Evolutionary conservation across 1,140 invertebrate species (phyloP), one percentile per base, ranked within the genome.

Genomic region (Amyelois transitella): DNA sequence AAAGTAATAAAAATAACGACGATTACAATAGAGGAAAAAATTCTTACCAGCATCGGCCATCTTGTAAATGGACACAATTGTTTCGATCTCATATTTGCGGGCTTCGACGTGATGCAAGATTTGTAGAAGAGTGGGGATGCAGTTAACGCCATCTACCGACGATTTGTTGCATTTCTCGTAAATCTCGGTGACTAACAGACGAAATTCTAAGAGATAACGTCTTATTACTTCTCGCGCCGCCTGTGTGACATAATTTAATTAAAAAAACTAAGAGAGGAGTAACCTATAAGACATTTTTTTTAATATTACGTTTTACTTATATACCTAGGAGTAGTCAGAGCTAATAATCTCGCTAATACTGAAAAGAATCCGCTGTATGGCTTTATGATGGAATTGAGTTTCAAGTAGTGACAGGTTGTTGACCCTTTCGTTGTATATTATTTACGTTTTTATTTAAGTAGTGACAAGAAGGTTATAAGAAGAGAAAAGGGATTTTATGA

Each of bases 141-240:
- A 70, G 49, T 81, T 82, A 7, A 80, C 45, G 21, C 82, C 66
- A 1, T 77, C 59, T 3, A 70, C 47, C 4, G 28, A 63, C 12
- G 51, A 69, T 14, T 65, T 75, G 38, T 45, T 67, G 22, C 66
- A 79, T 24, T 84, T 76, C 22, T 85, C 81, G n/a, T 89, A 89
- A 51, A 91, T 85, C 51, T 88, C 80, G 7, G 90, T 83, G 10
- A 91, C 78, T 0, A 77, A 77, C 6, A 90, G 75, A 52, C 90
- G 88, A 66, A 92, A 92, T 56, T 90, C 86, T 17, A 91, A 66
- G 12, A 92, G 61, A 54, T 91, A 83, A 60, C 88, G 86, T 63
- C 90, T 88, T 17, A 92, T 75, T 44, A 87, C 90, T 51, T 89
- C 86, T 64, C 91, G 89, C 56, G 91, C 83, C 0, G 90, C 89